Evolutionary conservation across 2,797 vertebrate species (phyloP).

Genomic region (Oceanodroma leucorhoa): DNA sequence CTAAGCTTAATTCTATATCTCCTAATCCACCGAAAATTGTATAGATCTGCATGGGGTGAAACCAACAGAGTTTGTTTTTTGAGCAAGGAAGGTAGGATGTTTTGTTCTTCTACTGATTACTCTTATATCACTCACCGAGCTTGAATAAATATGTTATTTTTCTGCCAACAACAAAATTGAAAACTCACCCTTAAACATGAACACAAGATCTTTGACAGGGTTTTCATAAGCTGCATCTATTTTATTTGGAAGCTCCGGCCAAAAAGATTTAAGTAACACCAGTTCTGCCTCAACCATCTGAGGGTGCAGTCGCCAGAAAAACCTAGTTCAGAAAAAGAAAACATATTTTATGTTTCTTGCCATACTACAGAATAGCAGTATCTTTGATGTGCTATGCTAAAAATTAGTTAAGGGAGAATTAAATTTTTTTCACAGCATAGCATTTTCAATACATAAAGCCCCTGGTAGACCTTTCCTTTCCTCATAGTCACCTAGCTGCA

Average conservation of each 20-base stretch:
- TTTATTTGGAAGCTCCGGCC: constrained; percentile 89
- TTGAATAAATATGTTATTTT: neutral
- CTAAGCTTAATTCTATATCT: neutral
- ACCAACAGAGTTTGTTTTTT: neutral
- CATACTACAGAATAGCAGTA: neutral
- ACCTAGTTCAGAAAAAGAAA: constrained; percentile 74
- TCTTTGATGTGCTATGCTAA: neutral
- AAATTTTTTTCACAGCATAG: neutral
- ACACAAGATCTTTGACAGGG: constrained; percentile 81
- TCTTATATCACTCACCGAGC: neutral
- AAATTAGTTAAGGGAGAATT: neutral
- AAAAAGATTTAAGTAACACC: constrained; percentile 87
- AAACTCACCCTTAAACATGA: constrained; percentile 77
- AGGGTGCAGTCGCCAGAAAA: constrained; percentile 93
- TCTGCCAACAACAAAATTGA: neutral
- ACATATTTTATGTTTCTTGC: neutral
- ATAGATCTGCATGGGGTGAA: neutral
- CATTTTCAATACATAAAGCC: neutral
- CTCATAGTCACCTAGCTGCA: neutral
- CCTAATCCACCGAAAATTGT: neutral
- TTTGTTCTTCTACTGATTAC: neutral
- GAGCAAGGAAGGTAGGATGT: neutral
- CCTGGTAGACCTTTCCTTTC: neutral
- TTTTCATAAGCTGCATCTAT: constrained; percentile 94
- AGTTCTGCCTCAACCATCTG: constrained; percentile 87